Evolutionary conservation across 2,888 invertebrate genomes (phyloP).

Genomic region (Xiphydria camelus): DNA sequence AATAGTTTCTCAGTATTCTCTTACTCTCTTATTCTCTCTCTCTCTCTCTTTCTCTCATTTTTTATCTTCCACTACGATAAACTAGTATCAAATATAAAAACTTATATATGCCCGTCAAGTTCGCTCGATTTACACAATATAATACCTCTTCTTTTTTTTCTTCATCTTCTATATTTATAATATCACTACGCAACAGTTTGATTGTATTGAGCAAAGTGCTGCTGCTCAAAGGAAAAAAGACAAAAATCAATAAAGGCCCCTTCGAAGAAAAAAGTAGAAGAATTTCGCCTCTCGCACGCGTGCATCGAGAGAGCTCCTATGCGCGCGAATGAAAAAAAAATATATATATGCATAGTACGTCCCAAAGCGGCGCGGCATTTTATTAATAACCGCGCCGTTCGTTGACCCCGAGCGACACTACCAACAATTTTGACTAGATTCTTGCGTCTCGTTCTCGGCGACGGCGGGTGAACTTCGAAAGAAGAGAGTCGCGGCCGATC

Average conservation of each 20-base stretch:
- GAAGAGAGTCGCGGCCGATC: too few species aligned
- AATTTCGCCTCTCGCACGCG: neutral
- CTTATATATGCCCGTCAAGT: conserved; percentile 51
- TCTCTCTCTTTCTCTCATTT: conserved; percentile 20
- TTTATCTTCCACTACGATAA: conserved; percentile 35
- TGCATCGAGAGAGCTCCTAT: too few species aligned
- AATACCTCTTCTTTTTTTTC: conserved; percentile 39
- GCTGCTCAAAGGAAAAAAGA: conserved; percentile 40
- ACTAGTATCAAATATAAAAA: conserved; percentile 55
- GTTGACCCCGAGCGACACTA: conserved; percentile 35
- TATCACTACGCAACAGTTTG: conserved; percentile 48
- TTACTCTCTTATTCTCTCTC: conserved; percentile 19
- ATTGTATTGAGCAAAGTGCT: conserved; percentile 49
- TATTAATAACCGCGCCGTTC: conserved; percentile 2
- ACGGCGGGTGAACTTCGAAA: too few species aligned
- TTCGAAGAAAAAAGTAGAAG: conserved; percentile 16
- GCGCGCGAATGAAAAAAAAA: conserved; percentile 6
- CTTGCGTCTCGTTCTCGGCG: conserved; percentile 30
- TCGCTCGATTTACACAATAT: conserved; percentile 48
- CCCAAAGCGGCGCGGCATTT: too few species aligned
- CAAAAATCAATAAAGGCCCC: conserved; percentile 44
- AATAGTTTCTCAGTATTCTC: conserved; percentile 35
- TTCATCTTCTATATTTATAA: conserved; percentile 39
- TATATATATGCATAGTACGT: conserved; percentile 5
- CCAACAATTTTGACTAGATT: conserved; percentile 50